phyloP scores from a whole-genome alignment of 2,797 vertebrate genomes.

The Mormyrus hasselquistii region DNA sequence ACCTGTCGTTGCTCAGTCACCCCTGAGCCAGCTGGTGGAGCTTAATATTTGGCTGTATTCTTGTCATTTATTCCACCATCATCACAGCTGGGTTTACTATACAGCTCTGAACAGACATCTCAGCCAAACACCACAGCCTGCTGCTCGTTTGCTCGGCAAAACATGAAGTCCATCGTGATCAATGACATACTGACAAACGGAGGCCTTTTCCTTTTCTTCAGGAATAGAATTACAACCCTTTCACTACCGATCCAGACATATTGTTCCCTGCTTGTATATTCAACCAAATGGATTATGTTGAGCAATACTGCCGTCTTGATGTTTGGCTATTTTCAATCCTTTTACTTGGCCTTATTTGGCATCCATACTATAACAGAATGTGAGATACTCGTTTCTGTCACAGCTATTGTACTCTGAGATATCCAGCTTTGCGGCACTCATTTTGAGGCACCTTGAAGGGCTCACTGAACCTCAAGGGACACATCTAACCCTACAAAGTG shows the following conservation, averaged over 20 bases:
- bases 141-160: neutral
- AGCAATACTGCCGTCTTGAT: neutral
- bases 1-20: slow-evolving; percentile 1
- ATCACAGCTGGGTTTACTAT: neutral
- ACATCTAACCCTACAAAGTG: neutral
- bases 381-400: neutral
- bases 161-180: neutral
- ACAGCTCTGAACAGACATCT: neutral
- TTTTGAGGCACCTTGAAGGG: neutral
- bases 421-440: neutral
- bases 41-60: neutral
- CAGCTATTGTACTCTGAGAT: neutral
- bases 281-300: neutral
- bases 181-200: slow-evolving; percentile 7
- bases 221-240: slow-evolving; percentile 9
- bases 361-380: neutral
- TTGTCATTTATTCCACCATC: neutral
- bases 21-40: slow-evolving; percentile 11
- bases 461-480: neutral
- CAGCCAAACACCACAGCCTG: neutral
- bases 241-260: neutral
- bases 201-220: neutral
- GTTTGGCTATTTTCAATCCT: neutral
- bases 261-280: neutral
- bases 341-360: neutral